Evolutionary conservation across 1,140 invertebrate genomes (phyloP).

Genomic region (Papilio polytes): DNA sequence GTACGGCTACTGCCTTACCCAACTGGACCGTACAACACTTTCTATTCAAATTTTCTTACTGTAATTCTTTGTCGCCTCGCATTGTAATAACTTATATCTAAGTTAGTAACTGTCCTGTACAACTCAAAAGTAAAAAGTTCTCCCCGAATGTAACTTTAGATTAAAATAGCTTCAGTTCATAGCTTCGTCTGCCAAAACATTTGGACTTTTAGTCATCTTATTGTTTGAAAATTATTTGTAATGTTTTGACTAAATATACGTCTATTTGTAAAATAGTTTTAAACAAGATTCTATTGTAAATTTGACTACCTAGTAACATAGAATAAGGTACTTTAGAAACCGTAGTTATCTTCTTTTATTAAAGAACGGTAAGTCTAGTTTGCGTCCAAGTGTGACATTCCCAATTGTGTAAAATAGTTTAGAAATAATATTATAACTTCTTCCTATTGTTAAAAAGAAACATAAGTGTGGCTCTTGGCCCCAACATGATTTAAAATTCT

Average conservation of each 20-base stretch:
- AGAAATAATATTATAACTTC: not conserved
- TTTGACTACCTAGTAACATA: too few relatives aligned
- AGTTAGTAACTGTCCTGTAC: constrained; percentile 25
- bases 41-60: constrained; percentile 71
- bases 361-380: too few relatives aligned
- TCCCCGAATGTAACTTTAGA: constrained; percentile 17
- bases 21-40: constrained; percentile 53
- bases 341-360: too few relatives aligned
- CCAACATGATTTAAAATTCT: not conserved
- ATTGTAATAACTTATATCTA: constrained; percentile 51
- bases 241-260: not conserved
- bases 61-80: constrained; percentile 27
- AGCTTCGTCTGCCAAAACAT: not conserved
- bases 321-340: too few relatives aligned
- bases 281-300: too few relatives aligned
- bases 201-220: not conserved
- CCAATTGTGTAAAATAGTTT: not conserved
- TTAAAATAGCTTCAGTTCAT: constrained; percentile 22
- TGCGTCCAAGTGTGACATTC: too few relatives aligned
- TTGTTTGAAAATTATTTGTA: not conserved
- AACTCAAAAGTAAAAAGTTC: constrained; percentile 27
- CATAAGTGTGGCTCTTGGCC: not conserved
- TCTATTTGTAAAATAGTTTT: not conserved
- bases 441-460: not conserved
- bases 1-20: constrained; percentile 4